These are phyloP conservation scores for Drosophila nigromelanica DNA, from an alignment of 1,140 invertebrate genomes.

Conservation along the genomic window DNA sequence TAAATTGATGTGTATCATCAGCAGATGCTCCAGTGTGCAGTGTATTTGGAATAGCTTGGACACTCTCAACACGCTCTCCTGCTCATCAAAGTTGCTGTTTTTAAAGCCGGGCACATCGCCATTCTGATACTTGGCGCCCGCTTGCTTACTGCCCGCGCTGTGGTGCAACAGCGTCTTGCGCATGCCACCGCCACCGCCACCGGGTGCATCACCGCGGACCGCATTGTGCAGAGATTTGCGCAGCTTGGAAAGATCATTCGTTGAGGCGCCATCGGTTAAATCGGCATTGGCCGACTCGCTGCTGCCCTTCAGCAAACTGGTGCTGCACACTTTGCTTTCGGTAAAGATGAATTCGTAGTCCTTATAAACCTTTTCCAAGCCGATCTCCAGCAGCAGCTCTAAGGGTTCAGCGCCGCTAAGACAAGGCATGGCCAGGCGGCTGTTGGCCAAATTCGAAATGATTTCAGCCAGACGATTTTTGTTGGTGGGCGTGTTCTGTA, in stretches of 20 bases:
- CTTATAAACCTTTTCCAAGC: conserved; percentile 78
- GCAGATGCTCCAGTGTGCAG: conserved; percentile 74
- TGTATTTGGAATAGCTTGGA: conserved; percentile 77
- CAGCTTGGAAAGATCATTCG: conserved; percentile 60
- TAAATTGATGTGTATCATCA: conserved; percentile 80
- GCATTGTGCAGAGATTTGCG: conserved; percentile 81
- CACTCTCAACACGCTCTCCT: conserved; percentile 56
- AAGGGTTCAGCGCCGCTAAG: conserved; percentile 76
- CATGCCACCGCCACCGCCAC: conserved; percentile 31
- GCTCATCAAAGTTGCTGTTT: conserved; percentile 76
- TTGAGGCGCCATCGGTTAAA: conserved; percentile 10
- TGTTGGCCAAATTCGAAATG: conserved; percentile 76
- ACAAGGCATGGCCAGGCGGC: conserved; percentile 77
- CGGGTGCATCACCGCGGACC: conserved; percentile 45
- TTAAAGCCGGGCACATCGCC: conserved; percentile 66
- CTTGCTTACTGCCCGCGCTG: conserved; percentile 31
- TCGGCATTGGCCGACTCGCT: conserved; percentile 10
- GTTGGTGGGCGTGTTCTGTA: conserved; percentile 79
- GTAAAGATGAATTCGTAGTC: conserved; percentile 82
- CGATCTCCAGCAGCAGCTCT: conserved; percentile 81
- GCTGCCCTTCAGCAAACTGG: conserved; percentile 53
- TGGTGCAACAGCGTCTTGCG: conserved; percentile 75
- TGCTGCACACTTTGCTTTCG: conserved; percentile 79
- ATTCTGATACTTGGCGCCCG: conserved; percentile 49
- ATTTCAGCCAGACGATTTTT: conserved; percentile 81